Percentiles rank a stretch among this genome's conserved stretches.
phyloP scores from a whole-genome alignment of 2,113 vertebrate genomes.

The Osmerus mordax region DNA sequence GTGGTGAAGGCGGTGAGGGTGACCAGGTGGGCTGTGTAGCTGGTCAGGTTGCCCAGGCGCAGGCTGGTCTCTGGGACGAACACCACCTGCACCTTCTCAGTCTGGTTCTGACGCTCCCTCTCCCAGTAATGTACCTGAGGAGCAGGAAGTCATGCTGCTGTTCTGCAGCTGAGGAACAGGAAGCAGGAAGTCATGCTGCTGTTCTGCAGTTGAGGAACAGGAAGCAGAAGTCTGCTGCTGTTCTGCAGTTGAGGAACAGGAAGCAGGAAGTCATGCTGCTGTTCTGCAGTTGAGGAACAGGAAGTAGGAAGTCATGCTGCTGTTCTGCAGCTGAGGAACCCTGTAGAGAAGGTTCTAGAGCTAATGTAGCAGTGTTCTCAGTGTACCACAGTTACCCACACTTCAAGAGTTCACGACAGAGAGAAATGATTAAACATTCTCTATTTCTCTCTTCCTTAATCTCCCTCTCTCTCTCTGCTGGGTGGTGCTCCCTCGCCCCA shows the following conservation, averaged over 20 bases:
- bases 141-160: too few relatives aligned
- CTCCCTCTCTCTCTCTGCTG: constrained; percentile 28
- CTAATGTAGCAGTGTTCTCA: too few relatives aligned
- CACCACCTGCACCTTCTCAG: constrained; percentile 85
- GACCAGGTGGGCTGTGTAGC: constrained; percentile 84
- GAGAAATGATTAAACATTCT: not conserved
- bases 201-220: too few relatives aligned
- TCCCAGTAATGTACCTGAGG: constrained; percentile 93
- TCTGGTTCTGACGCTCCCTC: constrained; percentile 80
- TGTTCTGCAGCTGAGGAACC: too few relatives aligned
- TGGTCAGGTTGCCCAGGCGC: constrained; percentile 86
- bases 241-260: too few relatives aligned
- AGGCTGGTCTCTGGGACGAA: constrained; percentile 83
- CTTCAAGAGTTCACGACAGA: not conserved
- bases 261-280: too few relatives aligned
- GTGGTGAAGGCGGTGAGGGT: constrained; percentile 90
- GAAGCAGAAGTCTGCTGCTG: too few relatives aligned
- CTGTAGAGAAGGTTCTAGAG: too few relatives aligned
- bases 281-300: too few relatives aligned
- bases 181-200: too few relatives aligned
- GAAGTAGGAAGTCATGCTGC: too few relatives aligned
- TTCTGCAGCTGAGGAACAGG: too few relatives aligned
- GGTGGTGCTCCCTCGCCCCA: constrained; percentile 43
- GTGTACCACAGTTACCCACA: constrained; percentile 41
- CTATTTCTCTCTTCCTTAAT: constrained; percentile 43